Evolutionary conservation across 2,888 invertebrate species (phyloP).

Genomic region (Scotopteryx bipunctaria): DNA sequence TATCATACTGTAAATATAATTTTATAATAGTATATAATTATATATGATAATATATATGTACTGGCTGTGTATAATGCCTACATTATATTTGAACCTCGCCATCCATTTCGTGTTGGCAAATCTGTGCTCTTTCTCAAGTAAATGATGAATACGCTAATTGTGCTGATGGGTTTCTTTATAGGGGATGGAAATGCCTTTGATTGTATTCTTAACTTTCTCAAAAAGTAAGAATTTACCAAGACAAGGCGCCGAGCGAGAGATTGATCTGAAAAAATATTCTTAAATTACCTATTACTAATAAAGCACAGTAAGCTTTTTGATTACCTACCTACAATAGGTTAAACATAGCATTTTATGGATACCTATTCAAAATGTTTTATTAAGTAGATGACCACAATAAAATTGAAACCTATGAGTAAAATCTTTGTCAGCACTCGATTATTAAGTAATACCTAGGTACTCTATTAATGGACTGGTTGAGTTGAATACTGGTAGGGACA

Average conservation of each 20-base stretch:
- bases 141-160: slow-evolving; percentile 44
- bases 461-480: neutral
- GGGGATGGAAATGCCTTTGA: slow-evolving; percentile 8
- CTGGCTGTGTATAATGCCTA: slow-evolving; percentile 12
- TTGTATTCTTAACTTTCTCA: neutral
- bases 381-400: slow-evolving; percentile 20
- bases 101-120: slow-evolving; percentile 63
- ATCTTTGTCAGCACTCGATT: neutral
- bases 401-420: neutral
- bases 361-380: slow-evolving; percentile 4
- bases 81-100: slow-evolving; percentile 41
- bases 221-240: slow-evolving; percentile 3
- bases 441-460: neutral
- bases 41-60: neutral
- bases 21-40: slow-evolving; percentile 19
- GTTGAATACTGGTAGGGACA: neutral
- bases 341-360: slow-evolving; percentile 4
- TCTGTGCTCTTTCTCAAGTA: slow-evolving; percentile 49
- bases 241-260: slow-evolving; percentile 48
- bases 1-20: slow-evolving; percentile 44
- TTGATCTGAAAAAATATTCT: slow-evolving; percentile 32
- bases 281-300: slow-evolving; percentile 1
- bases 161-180: slow-evolving; percentile 34
- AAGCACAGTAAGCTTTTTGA: slow-evolving; percentile 21
- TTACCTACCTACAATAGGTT: slow-evolving; percentile 7